Percentiles rank a stretch among this genome's conserved stretches.
These are phyloP conservation scores for Sisyra nigra DNA, from an alignment of 2,888 invertebrate genomes.

Conservation along the genomic window DNA sequence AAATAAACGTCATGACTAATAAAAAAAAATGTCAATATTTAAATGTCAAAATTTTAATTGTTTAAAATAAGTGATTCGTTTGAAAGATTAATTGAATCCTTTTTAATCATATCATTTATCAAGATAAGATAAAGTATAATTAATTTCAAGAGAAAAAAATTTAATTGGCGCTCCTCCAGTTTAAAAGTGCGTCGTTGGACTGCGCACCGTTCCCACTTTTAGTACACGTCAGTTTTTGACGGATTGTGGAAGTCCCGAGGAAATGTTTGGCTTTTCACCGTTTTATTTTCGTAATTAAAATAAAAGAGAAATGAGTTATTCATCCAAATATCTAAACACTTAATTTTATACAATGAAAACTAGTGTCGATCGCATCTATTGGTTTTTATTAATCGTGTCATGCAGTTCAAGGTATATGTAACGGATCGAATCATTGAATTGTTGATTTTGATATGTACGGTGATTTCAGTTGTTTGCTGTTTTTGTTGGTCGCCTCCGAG, in stretches of 20 bases:
- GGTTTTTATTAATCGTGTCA: constrained; percentile 4
- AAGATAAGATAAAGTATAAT: no score
- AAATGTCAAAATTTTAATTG: no score
- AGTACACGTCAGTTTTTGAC: constrained; percentile 9
- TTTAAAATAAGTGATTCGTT: no score
- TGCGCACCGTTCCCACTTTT: constrained; percentile 1
- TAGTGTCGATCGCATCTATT: constrained; percentile 6
- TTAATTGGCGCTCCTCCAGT: background rate
- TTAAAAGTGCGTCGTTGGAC: background rate
- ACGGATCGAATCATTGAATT: no score
- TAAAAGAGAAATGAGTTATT: background rate
- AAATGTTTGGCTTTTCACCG: background rate
- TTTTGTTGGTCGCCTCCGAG: constrained; percentile 4
- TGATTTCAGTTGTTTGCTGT: constrained; percentile 5
- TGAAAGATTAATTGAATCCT: no score
- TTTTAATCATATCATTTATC: no score
- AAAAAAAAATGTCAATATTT: no score
- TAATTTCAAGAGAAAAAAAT: no score
- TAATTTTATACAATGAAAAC: constrained; percentile 4
- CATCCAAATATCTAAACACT: no score
- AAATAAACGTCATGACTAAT: no score
- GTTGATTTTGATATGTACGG: background rate
- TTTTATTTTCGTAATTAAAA: background rate
- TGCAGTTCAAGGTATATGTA: constrained; percentile 4
- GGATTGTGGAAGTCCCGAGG: background rate